A percentile compares a stretch with the other conserved stretches of the same genome.
Conservation (phyloP, 1,140 invertebrate genomes). For the Ylistrum balloti region DNA sequence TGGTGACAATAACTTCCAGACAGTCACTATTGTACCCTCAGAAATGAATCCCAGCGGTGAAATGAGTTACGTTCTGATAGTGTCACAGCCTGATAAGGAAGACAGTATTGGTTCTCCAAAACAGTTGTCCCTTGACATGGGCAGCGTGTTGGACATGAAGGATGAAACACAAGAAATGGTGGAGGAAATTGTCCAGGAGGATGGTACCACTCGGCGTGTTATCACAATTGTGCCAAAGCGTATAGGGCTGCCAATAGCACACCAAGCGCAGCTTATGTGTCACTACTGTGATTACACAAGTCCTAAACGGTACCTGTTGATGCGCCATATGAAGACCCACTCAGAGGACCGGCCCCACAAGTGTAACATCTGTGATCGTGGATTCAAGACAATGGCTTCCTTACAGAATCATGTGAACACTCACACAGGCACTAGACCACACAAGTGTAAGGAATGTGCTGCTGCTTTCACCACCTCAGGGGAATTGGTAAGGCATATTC, state of each 20-base stretch:
- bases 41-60: conserved; percentile 89
- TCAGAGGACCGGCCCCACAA: conserved; percentile 97
- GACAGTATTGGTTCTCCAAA: conserved; percentile 73
- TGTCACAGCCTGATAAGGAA: conserved; percentile 87
- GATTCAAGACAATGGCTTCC: conserved; percentile 96
- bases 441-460: conserved; percentile 95
- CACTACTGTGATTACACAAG: conserved; percentile 95
- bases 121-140: conserved; percentile 82
- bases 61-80: conserved; percentile 94
- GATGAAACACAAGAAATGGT: conserved; percentile 81
- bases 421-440: conserved; percentile 95
- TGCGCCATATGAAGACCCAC: conserved; percentile 97
- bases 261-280: conserved; percentile 89
- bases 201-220: conserved; percentile 83
- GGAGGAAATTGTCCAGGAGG: conserved; percentile 85
- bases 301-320: conserved; percentile 93
- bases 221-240: conserved; percentile 86
- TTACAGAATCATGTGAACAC: conserved; percentile 98
- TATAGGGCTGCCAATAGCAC: conserved; percentile 86
- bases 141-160: conserved; percentile 84
- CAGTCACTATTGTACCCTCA: conserved; percentile 93
- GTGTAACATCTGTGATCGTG: conserved; percentile 95
- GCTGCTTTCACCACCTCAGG: conserved; percentile 97
- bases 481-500: conserved; percentile 95
- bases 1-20: conserved; percentile 86